A percentile compares a stretch with the other conserved stretches of the same genome.
Evolutionary conservation across 2,797 vertebrate species (phyloP).

Genomic region (Coluber constrictor): DNA sequence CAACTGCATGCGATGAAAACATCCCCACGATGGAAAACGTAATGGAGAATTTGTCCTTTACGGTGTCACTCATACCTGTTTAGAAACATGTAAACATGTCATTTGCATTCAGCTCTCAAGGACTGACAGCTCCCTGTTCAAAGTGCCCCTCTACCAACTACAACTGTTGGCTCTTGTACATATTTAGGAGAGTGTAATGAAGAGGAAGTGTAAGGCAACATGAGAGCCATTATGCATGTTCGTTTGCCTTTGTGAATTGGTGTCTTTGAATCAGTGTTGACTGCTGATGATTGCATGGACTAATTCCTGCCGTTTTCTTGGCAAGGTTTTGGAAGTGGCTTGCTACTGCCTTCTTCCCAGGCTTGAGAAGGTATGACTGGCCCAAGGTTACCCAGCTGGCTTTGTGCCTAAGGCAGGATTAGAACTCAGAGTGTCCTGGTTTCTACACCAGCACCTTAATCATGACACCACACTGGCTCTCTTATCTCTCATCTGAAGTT

Average conservation of each 20-base stretch:
- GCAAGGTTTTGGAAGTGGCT: background rate
- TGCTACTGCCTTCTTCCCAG: background rate
- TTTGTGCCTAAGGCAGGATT: background rate
- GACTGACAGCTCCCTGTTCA: background rate
- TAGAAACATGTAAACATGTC: background rate
- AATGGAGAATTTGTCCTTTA: conserved; percentile 90
- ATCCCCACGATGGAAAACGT: conserved; percentile 96
- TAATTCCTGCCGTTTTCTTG: background rate
- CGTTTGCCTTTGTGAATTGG: background rate
- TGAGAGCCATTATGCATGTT: background rate
- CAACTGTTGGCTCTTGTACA: background rate
- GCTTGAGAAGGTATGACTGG: background rate
- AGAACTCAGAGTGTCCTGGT: background rate
- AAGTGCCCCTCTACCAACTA: background rate
- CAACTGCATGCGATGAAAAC: conserved; percentile 95
- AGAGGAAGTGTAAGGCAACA: background rate
- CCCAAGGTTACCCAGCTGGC: background rate
- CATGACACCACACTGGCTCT: background rate
- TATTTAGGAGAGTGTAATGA: background rate
- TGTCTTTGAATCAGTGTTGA: background rate
- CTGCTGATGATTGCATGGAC: background rate
- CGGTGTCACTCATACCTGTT: conserved; percentile 79
- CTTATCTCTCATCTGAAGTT: background rate
- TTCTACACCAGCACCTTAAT: background rate
- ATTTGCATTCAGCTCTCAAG: background rate